phyloP scores from a whole-genome alignment of 2,113 vertebrate species.

The Stomatorhinus ivindoensis region DNA sequence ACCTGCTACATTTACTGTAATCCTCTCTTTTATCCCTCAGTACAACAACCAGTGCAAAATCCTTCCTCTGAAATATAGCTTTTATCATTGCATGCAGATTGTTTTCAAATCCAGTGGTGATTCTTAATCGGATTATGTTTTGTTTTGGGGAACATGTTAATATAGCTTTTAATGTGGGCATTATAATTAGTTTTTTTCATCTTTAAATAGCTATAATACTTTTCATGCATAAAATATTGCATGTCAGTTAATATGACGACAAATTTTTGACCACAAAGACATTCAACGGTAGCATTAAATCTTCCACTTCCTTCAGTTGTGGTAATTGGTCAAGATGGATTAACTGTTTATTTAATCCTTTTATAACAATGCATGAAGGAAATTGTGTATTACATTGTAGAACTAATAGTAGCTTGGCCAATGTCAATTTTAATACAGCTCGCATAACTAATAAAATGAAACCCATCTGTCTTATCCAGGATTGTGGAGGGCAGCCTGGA shows the following conservation, averaged over 20 bases:
- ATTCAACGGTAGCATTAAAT: background rate
- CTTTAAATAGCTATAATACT: background rate
- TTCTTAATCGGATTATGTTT: background rate
- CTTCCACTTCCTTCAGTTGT: background rate
- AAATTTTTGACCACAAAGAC: background rate
- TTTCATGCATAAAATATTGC: background rate
- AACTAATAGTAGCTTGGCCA: background rate
- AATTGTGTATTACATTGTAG: background rate
- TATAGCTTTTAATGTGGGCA: background rate
- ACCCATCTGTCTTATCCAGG: background rate
- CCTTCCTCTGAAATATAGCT: background rate
- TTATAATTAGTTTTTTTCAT: background rate
- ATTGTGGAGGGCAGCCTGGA: background rate
- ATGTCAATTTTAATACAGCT: background rate
- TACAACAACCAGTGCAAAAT: background rate
- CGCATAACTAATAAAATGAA: background rate
- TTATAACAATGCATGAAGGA: background rate
- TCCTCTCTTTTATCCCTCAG: background rate
- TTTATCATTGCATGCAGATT: background rate
- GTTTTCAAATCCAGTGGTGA: background rate
- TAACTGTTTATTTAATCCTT: background rate
- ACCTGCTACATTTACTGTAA: background rate
- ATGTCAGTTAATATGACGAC: background rate
- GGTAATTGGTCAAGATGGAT: background rate
- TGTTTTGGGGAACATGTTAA: background rate